Conservation (phyloP, 2,797 vertebrate species). For the Acrossocheilus fasciatus region DNA sequence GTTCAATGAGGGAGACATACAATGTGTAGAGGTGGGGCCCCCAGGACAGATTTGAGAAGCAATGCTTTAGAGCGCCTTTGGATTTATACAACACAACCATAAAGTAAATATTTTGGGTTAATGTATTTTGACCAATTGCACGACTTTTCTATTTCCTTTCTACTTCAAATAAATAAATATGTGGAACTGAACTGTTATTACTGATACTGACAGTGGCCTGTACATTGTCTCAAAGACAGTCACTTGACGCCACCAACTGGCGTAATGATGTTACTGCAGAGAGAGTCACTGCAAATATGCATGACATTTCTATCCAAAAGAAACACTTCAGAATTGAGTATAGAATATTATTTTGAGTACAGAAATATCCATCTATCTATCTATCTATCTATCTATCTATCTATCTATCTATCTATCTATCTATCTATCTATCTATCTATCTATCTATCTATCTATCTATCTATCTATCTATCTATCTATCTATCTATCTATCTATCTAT, state of each 20-base stretch:
- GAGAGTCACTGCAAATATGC: no score
- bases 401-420: no score
- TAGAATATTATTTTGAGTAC: no score
- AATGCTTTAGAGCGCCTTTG: neutral
- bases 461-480: no score
- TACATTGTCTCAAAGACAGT: neutral
- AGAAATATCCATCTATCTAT: no score
- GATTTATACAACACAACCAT: neutral
- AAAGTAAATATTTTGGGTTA: fast-evolving
- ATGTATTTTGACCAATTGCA: neutral
- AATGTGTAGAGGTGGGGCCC: neutral
- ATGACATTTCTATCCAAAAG: neutral
- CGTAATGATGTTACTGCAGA: neutral
- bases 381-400: no score
- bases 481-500: no score
- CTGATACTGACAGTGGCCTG: neutral
- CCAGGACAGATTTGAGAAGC: no score
- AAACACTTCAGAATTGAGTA: no score
- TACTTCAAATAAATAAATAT: neutral
- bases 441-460: no score
- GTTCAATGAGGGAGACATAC: neutral
- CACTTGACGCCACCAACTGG: neutral
- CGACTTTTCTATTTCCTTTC: neutral
- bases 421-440: no score
- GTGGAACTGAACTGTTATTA: neutral